phyloP scores from a whole-genome alignment of 2,797 vertebrate species.

The Botia kubotai region DNA sequence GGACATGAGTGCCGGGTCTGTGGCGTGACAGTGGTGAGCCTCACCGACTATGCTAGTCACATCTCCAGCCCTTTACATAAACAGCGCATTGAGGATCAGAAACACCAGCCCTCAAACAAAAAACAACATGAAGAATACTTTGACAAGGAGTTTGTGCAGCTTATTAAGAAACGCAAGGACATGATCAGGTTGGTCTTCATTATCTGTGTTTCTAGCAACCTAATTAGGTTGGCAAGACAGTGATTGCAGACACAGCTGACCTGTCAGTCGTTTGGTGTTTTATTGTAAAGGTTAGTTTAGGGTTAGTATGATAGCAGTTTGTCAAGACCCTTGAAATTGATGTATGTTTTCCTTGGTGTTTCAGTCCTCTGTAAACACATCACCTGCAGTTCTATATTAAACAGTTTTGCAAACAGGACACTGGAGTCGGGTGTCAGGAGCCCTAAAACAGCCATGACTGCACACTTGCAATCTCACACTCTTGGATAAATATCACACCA shows the following conservation, averaged over 20 bases:
- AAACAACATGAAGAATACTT: constrained; percentile 87
- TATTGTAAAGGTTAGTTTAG: neutral
- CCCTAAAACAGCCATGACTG: constrained; percentile 69
- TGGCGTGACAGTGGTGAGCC: constrained; percentile 87
- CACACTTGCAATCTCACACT: constrained; percentile 45
- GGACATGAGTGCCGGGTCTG: constrained; percentile 94
- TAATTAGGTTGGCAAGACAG: neutral
- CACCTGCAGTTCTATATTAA: constrained; percentile 72
- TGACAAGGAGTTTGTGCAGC: constrained; percentile 86
- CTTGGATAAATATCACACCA: constrained; percentile 29
- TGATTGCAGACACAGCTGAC: neutral
- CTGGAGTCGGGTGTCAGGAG: constrained; percentile 72
- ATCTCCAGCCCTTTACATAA: constrained; percentile 95
- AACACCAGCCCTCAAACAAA: constrained; percentile 72
- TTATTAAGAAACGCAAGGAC: constrained; percentile 90
- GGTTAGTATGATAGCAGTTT: neutral
- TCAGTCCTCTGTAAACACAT: constrained; percentile 16
- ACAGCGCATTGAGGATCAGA: constrained; percentile 84
- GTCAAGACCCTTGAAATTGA: neutral
- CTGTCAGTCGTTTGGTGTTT: neutral
- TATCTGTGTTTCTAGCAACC: neutral
- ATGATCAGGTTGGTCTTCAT: constrained; percentile 79
- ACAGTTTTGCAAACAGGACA: constrained; percentile 54
- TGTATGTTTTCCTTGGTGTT: neutral
- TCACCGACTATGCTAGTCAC: constrained; percentile 95